Conservation (phyloP, 2,888 invertebrate genomes). For the Caenorhabditis sp. region DNA sequence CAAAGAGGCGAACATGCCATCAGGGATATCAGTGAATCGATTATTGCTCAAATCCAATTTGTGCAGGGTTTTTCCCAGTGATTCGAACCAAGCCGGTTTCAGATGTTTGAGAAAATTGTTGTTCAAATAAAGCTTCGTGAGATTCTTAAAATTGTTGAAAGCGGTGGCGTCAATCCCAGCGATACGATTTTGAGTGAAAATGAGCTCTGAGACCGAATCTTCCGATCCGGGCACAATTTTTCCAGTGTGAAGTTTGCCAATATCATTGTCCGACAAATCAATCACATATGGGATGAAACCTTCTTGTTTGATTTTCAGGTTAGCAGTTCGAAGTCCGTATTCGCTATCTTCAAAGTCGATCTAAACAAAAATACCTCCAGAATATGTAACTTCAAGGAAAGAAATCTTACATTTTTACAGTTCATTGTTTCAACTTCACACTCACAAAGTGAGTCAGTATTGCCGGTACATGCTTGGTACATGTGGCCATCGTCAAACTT, state of each 20-base stretch:
- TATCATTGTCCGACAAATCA: slow-evolving; percentile 37
- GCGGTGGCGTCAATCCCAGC: slow-evolving; percentile 30
- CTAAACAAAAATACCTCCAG: slow-evolving; percentile 7
- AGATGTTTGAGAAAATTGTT: slow-evolving; percentile 32
- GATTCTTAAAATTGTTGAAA: slow-evolving; percentile 33
- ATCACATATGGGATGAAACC: slow-evolving; percentile 31
- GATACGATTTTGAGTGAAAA: slow-evolving; percentile 39
- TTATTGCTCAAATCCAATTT: slow-evolving; percentile 41
- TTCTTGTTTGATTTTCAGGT: slow-evolving; percentile 18
- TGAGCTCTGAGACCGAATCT: slow-evolving; percentile 23
- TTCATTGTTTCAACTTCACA: slow-evolving; percentile 1
- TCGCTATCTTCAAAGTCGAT: slow-evolving; percentile 17
- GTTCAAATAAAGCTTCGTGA: slow-evolving; percentile 33
- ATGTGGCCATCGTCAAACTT: neutral
- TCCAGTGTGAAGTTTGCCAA: slow-evolving; percentile 13
- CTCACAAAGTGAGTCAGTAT: neutral
- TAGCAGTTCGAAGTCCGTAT: slow-evolving; percentile 11
- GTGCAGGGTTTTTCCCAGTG: slow-evolving; percentile 33
- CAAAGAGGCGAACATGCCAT: slow-evolving; percentile 21
- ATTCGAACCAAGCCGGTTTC: slow-evolving; percentile 35
- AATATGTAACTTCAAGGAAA: neutral
- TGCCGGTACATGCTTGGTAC: neutral
- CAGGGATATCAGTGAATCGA: slow-evolving; percentile 16
- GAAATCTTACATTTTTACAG: neutral
- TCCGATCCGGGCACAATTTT: slow-evolving; percentile 37